A percentile compares a stretch with the other conserved stretches of the same genome.
Conservation (phyloP, 1,140 invertebrate genomes). For the Armadillidium nasatum region DNA sequence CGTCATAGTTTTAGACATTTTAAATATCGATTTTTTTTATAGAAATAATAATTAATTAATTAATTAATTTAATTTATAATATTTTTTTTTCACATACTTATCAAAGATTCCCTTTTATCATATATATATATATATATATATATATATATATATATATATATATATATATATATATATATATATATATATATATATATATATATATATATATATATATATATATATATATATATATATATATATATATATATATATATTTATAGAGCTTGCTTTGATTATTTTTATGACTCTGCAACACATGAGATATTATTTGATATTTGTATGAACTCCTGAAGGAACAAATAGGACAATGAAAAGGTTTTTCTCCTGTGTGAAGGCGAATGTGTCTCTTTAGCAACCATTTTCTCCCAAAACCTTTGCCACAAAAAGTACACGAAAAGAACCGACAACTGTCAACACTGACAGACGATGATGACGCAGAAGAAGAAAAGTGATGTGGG, state of each 20-base stretch:
- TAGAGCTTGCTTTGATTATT: not conserved
- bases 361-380: conserved; percentile 27
- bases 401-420: not conserved
- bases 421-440: not conserved
- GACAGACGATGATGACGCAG: not conserved
- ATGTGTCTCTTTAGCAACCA: conserved; percentile 22
- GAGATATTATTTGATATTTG: conserved; percentile 4
- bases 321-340: conserved; percentile 21
- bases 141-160: too few species aligned
- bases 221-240: too few species aligned
- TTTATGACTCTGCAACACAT: not conserved
- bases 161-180: too few species aligned
- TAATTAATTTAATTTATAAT: too few species aligned
- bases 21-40: too few species aligned
- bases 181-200: too few species aligned
- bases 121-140: too few species aligned
- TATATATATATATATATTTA: not conserved
- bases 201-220: too few species aligned
- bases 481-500: not conserved
- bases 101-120: too few species aligned
- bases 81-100: too few species aligned
- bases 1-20: too few species aligned
- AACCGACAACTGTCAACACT: not conserved
- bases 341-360: conserved; percentile 23
- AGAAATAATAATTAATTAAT: too few species aligned